Conservation (phyloP, 2,113 vertebrate species). For the Pelmatolapia mariae region DNA sequence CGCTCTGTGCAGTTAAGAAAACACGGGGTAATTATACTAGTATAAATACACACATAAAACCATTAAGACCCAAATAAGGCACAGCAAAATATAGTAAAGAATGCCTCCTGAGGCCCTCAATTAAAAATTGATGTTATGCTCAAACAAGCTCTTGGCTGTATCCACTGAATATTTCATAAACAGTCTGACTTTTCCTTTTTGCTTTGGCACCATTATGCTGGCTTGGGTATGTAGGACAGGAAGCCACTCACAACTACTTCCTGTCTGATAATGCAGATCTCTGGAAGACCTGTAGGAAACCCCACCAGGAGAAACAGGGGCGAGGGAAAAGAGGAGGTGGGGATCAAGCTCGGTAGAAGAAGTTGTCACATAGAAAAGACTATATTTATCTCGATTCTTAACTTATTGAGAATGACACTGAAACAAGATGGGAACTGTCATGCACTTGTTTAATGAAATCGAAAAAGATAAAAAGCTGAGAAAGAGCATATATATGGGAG, state of each 20-base stretch:
- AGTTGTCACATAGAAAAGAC: neutral
- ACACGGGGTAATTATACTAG: neutral
- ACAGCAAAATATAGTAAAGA: neutral
- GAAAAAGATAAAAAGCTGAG: neutral
- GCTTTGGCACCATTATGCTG: constrained; percentile 12
- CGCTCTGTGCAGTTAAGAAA: neutral
- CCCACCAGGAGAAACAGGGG: constrained; percentile 5
- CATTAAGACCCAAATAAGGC: neutral
- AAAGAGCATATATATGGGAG: neutral
- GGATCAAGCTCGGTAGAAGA: neutral
- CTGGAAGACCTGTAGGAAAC: constrained; percentile 42
- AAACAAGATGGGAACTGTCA: neutral
- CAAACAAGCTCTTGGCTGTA: constrained; percentile 22
- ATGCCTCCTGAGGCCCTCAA: constrained; percentile 4
- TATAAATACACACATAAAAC: neutral
- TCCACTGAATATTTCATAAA: constrained; percentile 58
- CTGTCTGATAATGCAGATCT: constrained; percentile 43
- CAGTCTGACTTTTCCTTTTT: constrained; percentile 35
- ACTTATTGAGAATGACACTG: neutral
- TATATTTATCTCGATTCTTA: neutral
- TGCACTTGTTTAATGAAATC: neutral
- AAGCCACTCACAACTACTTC: constrained; percentile 42
- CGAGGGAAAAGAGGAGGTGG: neutral
- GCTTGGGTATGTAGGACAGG: constrained; percentile 41
- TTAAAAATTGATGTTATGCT: constrained; percentile 42